Evolutionary conservation across 2,888 invertebrate genomes (phyloP), one percentile per base, ranked within the genome.

Genomic region (Tenthredo scrophulariae): DNA sequence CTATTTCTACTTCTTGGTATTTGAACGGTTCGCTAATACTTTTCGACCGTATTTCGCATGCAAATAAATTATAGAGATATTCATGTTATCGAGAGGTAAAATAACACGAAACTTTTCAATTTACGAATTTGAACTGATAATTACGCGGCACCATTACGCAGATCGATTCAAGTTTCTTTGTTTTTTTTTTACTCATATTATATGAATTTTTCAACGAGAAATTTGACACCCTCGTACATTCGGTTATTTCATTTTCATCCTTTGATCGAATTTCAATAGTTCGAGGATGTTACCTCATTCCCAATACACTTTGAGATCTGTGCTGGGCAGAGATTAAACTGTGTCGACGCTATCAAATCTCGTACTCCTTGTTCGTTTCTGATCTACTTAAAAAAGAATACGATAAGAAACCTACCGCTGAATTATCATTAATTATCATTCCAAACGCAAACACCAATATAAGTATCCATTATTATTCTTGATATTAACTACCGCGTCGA

Each of bases 341-440:
- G 54, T n/a, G n/a, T 15, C 15, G 3, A 46, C 15, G 15, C 40
- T 33, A 33, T 33, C 2, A 33, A 33, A 33, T 33, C 33, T 33
- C 33, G 6, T n/a, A 37, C 33, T 4, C 4, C 33, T 70, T 54
- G 54, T 54, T n/a, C 6, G n/a, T 22, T 22, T 43, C 46, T 22
- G 0, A 13, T 22, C 1, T 74, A 46, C n/a, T 50, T 2, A 50
- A 75, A 10, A 13, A 15, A 33, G 26, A 10, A 50, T 33, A 74
- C 26, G 29, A n/a, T n/a, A 5, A 75, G 26, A 13, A 50, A 46
- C 10, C 72, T 18, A 15, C 18, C 29, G 46, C 10, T 1, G n/a
- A 50, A 75, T 77, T 50, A 77, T 75, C 75, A 50, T 50, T 26
- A 46, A 75, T 75, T 50, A 50, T 50, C 54, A 77, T 77, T 29